Evolutionary conservation across 2,888 invertebrate genomes (phyloP), one percentile per base, ranked within the genome.

Genomic region (Drosophila birchii): DNA sequence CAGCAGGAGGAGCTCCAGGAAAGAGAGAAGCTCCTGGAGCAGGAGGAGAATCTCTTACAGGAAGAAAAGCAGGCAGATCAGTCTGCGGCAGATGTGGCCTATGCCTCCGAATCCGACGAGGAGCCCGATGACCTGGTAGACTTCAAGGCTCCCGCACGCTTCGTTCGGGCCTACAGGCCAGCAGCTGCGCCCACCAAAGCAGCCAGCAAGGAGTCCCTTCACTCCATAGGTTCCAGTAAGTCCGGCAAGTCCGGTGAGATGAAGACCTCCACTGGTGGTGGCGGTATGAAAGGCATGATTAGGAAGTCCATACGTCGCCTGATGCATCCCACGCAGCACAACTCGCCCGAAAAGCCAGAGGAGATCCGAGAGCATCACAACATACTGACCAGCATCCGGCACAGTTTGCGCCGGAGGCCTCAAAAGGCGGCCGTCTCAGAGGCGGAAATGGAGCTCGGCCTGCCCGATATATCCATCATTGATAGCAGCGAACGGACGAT

Each of bases 291-390:
- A 34, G 80, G 79, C 66, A 81, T 91, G 32, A 90, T 93, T 79
- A 89, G 93, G 5, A 91, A 91, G 61, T 93, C 92, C 36, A 88
- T 93, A 60, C 84, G 92, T 3, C 90, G 89, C 51, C 73, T 92
- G 0, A 91, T 92, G 60, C 88, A 91, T 78, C 80, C 90, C 29
- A 45, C 32, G 2, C 29, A 55, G n/a, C 29, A 54, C 32, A 20
- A 12, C 16, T 63, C 69, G 3, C 45, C 61, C 5, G 75, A 77
- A 47, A 78, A 59, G 44, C 56, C 34, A 2, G 41, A 43, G 20
- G 43, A 49, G 2, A 7, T 23, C 2, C 34, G 45, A 8, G 38
- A 75, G 3, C 76, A 83, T 6, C 62, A 57, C 55, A 86, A 62
- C 53, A 76, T 84, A 8, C 79, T 81, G 0, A 78, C 60, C 26